Evolutionary conservation across 2,113 vertebrate species (phyloP).

Genomic region (Alethe castanea): DNA sequence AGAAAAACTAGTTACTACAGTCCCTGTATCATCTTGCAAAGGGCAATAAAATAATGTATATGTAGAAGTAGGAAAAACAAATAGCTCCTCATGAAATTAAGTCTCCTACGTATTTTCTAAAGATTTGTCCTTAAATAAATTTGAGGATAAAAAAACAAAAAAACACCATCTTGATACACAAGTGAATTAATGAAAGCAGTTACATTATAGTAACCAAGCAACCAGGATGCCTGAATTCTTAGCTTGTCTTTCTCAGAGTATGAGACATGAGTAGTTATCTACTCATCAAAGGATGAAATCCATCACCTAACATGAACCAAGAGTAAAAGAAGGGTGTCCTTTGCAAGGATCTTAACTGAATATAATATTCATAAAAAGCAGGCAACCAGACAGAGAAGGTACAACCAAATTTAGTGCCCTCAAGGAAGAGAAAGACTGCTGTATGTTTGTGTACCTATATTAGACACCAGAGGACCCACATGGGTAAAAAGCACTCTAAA

Average conservation of each 20-base stretch:
- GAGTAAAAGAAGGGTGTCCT: neutral
- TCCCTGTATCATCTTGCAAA: neutral
- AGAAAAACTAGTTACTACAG: neutral
- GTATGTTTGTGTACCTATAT: neutral
- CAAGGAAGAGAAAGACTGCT: neutral
- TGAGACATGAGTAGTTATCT: neutral
- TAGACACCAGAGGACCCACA: neutral
- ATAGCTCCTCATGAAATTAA: neutral
- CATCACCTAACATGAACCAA: neutral
- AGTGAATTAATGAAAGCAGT: neutral
- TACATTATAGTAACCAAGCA: neutral
- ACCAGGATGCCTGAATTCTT: neutral
- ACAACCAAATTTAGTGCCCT: neutral
- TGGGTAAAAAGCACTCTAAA: neutral
- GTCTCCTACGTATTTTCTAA: neutral
- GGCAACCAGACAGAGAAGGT: neutral
- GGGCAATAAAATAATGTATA: neutral
- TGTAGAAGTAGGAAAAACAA: accelerated
- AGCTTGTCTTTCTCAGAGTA: neutral
- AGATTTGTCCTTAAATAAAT: neutral
- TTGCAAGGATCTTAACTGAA: neutral
- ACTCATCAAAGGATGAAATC: neutral
- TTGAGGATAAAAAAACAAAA: neutral
- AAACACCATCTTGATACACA: neutral
- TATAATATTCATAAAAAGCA: neutral